These are phyloP conservation scores for Peromyscus attwateri DNA, from an alignment of 2,797 vertebrate genomes.

Conservation along the genomic window DNA sequence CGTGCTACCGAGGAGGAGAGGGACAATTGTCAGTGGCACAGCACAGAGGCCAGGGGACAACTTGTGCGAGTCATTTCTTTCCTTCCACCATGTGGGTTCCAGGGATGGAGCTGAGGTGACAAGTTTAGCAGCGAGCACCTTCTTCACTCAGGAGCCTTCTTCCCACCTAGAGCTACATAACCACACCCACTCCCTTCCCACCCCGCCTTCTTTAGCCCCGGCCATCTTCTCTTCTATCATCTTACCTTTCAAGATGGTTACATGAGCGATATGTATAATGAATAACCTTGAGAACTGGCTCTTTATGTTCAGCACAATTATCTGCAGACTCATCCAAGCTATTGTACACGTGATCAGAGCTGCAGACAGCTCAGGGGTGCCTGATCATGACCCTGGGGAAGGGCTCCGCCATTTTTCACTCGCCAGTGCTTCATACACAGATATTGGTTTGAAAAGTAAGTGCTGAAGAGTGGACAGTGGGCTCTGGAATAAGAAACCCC, in stretches of 20 bases:
- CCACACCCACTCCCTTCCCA: neutral
- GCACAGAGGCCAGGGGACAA: neutral
- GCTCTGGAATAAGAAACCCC: neutral
- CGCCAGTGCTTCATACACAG: neutral
- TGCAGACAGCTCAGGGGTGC: rapidly evolving
- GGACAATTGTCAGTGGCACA: neutral
- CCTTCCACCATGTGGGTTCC: neutral
- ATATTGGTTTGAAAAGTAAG: neutral
- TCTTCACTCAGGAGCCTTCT: neutral
- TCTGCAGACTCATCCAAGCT: neutral
- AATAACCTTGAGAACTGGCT: neutral
- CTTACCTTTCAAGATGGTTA: neutral
- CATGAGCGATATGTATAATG: too few relatives aligned
- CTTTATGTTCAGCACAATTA: neutral
- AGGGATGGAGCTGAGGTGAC: neutral
- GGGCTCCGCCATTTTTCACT: neutral
- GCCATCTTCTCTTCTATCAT: neutral
- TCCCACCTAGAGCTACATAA: neutral
- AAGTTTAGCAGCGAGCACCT: neutral
- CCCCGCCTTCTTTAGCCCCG: neutral
- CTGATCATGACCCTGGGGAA: neutral
- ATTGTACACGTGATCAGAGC: rapidly evolving
- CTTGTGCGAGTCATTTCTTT: neutral
- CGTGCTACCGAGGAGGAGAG: neutral
- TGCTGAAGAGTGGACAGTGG: neutral